These are phyloP conservation scores for Dendrophyllia cribrosa DNA, from an alignment of 64 coral and sea anemone genomes.

Conservation along the genomic window DNA sequence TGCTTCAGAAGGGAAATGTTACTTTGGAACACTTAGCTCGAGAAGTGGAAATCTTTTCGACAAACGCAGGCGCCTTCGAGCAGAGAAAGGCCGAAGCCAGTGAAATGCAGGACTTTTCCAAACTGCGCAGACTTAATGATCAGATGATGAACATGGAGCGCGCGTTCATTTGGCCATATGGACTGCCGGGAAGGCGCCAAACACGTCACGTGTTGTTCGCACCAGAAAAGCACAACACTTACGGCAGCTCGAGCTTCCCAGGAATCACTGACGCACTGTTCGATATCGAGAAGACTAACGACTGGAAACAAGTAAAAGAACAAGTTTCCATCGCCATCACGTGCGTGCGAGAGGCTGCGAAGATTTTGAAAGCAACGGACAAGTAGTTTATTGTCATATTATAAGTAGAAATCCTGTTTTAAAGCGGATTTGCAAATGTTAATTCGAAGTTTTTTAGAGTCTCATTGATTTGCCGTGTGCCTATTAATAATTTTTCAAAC, in stretches of 20 bases:
- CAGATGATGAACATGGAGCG: slow-evolving; percentile 86
- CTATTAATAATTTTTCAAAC: too few species aligned
- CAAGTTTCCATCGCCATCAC: slow-evolving; percentile 78
- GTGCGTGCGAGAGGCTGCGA: slow-evolving; percentile 57
- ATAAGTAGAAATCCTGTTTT: too few species aligned
- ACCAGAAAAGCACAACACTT: slow-evolving; percentile 69
- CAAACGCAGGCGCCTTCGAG: slow-evolving; percentile 58
- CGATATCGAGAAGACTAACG: slow-evolving; percentile 70
- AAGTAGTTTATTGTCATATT: not conserved
- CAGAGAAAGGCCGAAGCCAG: slow-evolving; percentile 22
- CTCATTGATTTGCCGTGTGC: too few species aligned
- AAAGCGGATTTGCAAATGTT: too few species aligned
- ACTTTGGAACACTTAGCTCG: slow-evolving; percentile 63
- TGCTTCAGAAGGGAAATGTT: slow-evolving; percentile 69
- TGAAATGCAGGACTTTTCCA: slow-evolving; percentile 52
- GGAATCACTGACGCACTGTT: slow-evolving; percentile 84
- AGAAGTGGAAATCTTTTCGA: slow-evolving; percentile 55
- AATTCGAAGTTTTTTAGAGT: too few species aligned
- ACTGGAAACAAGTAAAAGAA: slow-evolving; percentile 80
- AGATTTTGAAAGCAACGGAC: slow-evolving; percentile 55
- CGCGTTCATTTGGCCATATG: slow-evolving; percentile 78
- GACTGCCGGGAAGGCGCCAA: slow-evolving; percentile 66
- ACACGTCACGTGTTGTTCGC: slow-evolving; percentile 87
- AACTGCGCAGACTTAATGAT: slow-evolving; percentile 83
- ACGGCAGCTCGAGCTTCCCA: slow-evolving; percentile 84